Base-by-base conservation (phyloP, 2,888 invertebrate species). In the Agrilus mali region DNA sequence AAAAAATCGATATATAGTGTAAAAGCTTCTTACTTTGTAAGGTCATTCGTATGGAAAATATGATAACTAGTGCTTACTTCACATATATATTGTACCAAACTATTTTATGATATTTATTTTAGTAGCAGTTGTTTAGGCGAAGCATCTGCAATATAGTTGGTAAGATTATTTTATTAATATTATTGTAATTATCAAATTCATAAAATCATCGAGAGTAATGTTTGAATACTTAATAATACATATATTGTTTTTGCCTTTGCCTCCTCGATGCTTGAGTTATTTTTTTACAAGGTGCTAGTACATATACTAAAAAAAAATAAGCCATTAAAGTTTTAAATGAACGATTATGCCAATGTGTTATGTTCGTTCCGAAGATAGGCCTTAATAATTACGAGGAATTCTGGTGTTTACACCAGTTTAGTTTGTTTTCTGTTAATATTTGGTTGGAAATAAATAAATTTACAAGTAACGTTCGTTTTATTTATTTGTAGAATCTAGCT, bases 381-480 rank as follows among this genome's bases (percentile, higher is more conserved):
- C 57, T 57, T 57, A 57, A 47, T 53, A 53, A 48, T 46, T 46
- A 53, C 53, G 51, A 55, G 48, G 54, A 56, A 55, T 49, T 55
- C 53, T 55, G 55, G 50, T 51, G 27, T 10, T 55, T 50, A 50
- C 54, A 50, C 53, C 49, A 44, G 45, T 52, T 53, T 55, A 50
- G 53, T 54, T 55, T 55, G 53, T 53, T 56, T 57, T 56, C 51
- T 55, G 55, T 56, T 57, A 53, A 53, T 51, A 55, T 55, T 57
- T 56, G 54, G 54, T 55, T 57, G 56, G 52, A 57, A 57, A 57
- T 57, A 57, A 57, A 57, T 52, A 52, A 50, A 55, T 52, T 47
- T 43, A 15, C 37, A 45, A 42, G 45, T 36, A 17, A 27, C 27
- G 8, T 27, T 27, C 10, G 27, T 27, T 10, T 27, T 27, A 27